Evolutionary conservation across 2,888 invertebrate species (phyloP).

Genomic region (Timema podura): DNA sequence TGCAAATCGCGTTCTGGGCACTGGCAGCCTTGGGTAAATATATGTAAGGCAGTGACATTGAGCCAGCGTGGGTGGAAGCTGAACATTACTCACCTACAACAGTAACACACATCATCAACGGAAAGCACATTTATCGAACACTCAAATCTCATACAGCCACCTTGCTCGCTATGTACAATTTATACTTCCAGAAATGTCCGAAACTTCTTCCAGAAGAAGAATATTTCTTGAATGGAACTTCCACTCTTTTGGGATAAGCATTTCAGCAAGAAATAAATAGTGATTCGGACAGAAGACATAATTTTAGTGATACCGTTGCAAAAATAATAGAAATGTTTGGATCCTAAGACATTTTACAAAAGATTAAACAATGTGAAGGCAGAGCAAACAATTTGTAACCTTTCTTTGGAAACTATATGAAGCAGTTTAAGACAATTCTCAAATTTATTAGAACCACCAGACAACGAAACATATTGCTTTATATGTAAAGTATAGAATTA

Average conservation of each 20-base stretch:
- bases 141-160: background rate
- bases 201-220: background rate
- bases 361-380: background rate
- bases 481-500: too few species aligned
- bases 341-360: background rate
- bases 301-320: background rate
- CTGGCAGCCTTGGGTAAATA: conserved; percentile 2
- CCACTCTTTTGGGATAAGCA: background rate
- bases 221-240: background rate
- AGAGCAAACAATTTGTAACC: background rate
- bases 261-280: background rate
- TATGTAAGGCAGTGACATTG: background rate
- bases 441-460: background rate
- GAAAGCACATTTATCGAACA: background rate
- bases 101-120: background rate
- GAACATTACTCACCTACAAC: background rate
- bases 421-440: background rate
- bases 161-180: background rate
- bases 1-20: background rate
- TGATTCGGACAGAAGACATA: background rate
- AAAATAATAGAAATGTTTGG: background rate
- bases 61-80: background rate
- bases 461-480: background rate
- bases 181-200: background rate
- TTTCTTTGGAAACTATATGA: background rate